phyloP scores from a whole-genome alignment of 2,797 vertebrate genomes.

The Poecilia velifera region DNA sequence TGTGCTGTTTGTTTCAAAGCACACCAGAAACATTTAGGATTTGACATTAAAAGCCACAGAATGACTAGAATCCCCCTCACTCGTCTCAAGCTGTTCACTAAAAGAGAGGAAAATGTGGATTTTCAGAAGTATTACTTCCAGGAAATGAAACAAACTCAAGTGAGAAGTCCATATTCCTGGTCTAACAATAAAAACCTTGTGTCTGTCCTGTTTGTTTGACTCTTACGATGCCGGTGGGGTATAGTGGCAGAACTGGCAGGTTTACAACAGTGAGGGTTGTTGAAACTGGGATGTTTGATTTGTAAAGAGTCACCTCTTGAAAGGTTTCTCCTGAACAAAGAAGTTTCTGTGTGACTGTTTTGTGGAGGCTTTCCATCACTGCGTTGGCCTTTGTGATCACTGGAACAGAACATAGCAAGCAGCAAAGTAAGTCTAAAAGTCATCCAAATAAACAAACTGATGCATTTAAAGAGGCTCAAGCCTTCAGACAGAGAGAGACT shows the following conservation, averaged over 20 bases:
- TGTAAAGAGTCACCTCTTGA: constrained; percentile 70
- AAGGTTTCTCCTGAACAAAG: constrained; percentile 68
- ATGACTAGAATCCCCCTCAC: constrained; percentile 46
- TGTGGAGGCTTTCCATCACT: constrained; percentile 62
- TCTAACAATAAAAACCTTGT: constrained; percentile 48
- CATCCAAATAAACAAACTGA: constrained; percentile 82
- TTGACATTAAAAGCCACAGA: constrained; percentile 62
- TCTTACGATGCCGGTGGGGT: constrained; percentile 54
- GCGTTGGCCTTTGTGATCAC: constrained; percentile 76
- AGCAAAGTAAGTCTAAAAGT: constrained; percentile 79
- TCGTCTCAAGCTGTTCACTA: constrained; percentile 25
- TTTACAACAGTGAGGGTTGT: constrained; percentile 46
- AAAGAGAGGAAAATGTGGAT: constrained; percentile 65
- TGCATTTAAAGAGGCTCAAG: constrained; percentile 78
- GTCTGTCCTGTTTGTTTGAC: constrained; percentile 69
- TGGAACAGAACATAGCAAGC: constrained; percentile 80
- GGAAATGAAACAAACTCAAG: constrained; percentile 65
- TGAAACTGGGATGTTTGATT: constrained; percentile 51
- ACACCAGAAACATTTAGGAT: constrained; percentile 67
- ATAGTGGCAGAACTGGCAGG: constrained; percentile 57
- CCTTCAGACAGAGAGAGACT: constrained; percentile 60
- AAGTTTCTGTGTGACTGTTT: constrained; percentile 67
- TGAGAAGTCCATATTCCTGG: constrained; percentile 74
- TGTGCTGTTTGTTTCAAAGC: constrained; percentile 52
- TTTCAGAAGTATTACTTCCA: constrained; percentile 57